Evolutionary conservation across 2,113 vertebrate species (phyloP).

Genomic region (Rafetus swinhoei): DNA sequence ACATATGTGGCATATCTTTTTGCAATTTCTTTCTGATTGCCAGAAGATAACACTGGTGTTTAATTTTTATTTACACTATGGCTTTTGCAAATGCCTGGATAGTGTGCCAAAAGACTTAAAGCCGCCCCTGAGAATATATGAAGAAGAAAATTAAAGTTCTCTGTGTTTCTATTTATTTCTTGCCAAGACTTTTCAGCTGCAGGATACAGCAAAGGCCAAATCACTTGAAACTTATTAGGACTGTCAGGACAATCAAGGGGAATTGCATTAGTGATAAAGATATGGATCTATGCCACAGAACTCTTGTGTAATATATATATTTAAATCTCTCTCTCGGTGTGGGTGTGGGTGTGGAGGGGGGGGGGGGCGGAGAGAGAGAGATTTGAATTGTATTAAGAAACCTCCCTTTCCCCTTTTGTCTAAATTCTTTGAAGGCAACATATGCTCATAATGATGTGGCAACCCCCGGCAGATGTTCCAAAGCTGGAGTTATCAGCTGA

Average conservation of each 20-base stretch:
- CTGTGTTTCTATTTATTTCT: slow-evolving; percentile 63
- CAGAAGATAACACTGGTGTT: slow-evolving; percentile 41
- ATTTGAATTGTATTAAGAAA: slow-evolving; percentile 38
- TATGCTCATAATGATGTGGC: slow-evolving; percentile 54
- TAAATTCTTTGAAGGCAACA: slow-evolving; percentile 65
- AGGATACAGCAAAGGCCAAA: slow-evolving; percentile 48
- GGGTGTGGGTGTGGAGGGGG: neutral
- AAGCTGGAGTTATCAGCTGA: slow-evolving; percentile 38
- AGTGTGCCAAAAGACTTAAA: slow-evolving; percentile 35
- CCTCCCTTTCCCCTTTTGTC: neutral
- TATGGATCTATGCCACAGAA: neutral
- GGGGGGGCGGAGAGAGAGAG: too few species aligned
- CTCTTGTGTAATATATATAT: slow-evolving; percentile 15
- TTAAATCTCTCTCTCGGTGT: neutral
- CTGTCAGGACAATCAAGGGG: slow-evolving; percentile 63
- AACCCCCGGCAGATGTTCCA: slow-evolving; percentile 43
- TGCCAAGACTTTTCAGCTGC: slow-evolving; percentile 75
- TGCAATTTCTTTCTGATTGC: slow-evolving; percentile 24
- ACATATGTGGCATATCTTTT: neutral
- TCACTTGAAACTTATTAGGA: slow-evolving; percentile 68
- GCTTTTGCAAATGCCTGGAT: slow-evolving; percentile 23
- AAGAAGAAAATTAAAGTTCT: slow-evolving; percentile 58
- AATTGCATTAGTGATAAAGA: slow-evolving; percentile 54
- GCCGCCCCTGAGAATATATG: neutral
- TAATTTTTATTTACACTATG: slow-evolving; percentile 27